A percentile compares a stretch with the other conserved stretches of the same genome.
Evolutionary conservation across 1,140 invertebrate species (phyloP).

Genomic region (Riptortus pedestris): DNA sequence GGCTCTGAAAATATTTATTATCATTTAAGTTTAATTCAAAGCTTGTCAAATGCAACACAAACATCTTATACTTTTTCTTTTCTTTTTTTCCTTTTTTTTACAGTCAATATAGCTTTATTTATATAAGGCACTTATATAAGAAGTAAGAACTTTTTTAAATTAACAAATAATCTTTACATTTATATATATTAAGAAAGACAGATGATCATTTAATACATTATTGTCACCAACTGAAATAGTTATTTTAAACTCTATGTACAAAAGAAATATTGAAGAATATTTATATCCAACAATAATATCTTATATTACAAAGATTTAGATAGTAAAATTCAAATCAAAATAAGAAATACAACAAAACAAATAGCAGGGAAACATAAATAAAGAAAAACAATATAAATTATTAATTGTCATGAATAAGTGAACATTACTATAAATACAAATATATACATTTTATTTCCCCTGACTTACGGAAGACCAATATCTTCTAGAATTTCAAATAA

Average conservation of each 20-base stretch:
- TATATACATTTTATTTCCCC: conserved; percentile 6
- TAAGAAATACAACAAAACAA: neutral
- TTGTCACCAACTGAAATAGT: neutral
- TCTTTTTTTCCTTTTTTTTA: too few relatives aligned
- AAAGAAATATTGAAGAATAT: neutral
- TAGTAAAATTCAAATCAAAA: neutral
- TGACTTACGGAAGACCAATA: neutral
- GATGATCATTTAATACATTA: neutral
- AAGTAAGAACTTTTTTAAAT: neutral
- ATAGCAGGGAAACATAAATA: too few relatives aligned
- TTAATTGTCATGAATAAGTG: conserved; percentile 3
- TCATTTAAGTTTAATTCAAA: neutral
- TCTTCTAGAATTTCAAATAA: neutral
- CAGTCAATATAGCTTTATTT: too few relatives aligned
- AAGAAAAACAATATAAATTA: conserved; percentile 1
- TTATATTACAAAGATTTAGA: neutral
- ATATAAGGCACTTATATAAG: neutral
- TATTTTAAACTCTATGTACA: neutral
- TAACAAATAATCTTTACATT: neutral
- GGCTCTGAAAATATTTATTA: neutral
- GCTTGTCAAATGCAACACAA: neutral
- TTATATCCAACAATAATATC: neutral
- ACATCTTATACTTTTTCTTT: neutral
- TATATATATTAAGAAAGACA: neutral
- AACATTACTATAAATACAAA: conserved; percentile 6